These are phyloP conservation scores for Hycleus phaleratus DNA, from an alignment of 1,140 invertebrate species.

Conservation along the genomic window DNA sequence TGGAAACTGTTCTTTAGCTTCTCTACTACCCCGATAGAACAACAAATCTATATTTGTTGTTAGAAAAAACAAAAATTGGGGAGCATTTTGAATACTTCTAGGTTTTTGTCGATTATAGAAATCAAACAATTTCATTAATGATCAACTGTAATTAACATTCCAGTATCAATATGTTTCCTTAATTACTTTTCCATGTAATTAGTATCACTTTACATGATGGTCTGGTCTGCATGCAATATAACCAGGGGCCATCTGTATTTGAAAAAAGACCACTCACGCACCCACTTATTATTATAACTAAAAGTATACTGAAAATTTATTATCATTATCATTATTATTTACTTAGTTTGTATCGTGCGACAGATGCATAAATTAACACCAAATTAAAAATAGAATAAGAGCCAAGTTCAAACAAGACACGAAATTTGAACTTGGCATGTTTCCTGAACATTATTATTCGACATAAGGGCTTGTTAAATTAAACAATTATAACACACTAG, in stretches of 20 bases:
- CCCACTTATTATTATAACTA: background rate
- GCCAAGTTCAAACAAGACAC: conserved; percentile 14
- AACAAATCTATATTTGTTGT: too few relatives aligned
- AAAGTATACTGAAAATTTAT: conserved; percentile 4
- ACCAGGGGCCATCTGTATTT: conserved; percentile 17
- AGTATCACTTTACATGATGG: conserved; percentile 30
- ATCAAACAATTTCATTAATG: background rate
- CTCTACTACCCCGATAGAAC: too few relatives aligned
- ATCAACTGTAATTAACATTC: conserved; percentile 5
- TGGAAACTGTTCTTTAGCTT: background rate
- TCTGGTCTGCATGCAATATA: conserved; percentile 14
- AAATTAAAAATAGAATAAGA: conserved; percentile 30
- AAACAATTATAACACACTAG: too few relatives aligned
- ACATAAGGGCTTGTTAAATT: too few relatives aligned
- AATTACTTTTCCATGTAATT: conserved; percentile 30
- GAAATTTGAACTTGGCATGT: background rate
- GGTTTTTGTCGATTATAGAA: too few relatives aligned
- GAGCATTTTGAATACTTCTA: too few relatives aligned
- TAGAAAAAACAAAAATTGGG: too few relatives aligned
- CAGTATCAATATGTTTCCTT: conserved; percentile 19
- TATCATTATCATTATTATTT: conserved; percentile 30
- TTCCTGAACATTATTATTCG: too few relatives aligned
- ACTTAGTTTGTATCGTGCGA: conserved; percentile 29
- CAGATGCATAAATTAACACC: conserved; percentile 36
- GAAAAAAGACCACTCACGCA: conserved; percentile 11